Percentiles rank a stretch among this genome's conserved stretches.
phyloP scores from a whole-genome alignment of 2,113 vertebrate genomes.

The Pluvianellus socialis region DNA sequence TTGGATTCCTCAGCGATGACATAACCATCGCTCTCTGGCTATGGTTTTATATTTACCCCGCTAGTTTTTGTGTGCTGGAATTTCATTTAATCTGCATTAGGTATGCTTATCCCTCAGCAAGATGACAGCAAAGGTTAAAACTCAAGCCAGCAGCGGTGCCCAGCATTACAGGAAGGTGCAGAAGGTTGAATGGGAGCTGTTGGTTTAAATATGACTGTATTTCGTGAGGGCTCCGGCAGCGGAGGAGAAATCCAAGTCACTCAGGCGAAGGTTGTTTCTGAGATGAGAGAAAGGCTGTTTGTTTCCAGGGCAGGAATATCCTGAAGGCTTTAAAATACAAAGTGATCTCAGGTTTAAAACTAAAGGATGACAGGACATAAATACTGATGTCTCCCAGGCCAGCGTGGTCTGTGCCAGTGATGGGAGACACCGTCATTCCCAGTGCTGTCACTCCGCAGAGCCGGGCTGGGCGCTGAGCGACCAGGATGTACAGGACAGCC shows the following conservation, averaged over 20 bases:
- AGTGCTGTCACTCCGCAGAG: background rate
- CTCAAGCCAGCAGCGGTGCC: background rate
- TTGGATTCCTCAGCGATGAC: slow-evolving; percentile 50
- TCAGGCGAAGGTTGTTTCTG: background rate
- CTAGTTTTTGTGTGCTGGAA: slow-evolving; percentile 18
- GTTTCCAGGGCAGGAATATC: background rate
- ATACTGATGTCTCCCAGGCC: background rate
- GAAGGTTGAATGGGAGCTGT: background rate
- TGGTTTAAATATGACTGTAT: background rate
- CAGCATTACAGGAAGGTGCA: background rate
- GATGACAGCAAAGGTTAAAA: background rate
- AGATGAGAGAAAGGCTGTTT: background rate
- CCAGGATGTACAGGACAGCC: background rate
- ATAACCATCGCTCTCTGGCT: slow-evolving; percentile 1
- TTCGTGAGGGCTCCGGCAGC: background rate
- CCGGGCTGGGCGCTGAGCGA: background rate
- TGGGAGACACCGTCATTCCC: background rate
- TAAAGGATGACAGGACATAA: background rate
- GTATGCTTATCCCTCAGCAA: slow-evolving; percentile 40
- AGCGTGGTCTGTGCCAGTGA: too few relatives aligned
- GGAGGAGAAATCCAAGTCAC: background rate
- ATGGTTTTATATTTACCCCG: slow-evolving; percentile 24
- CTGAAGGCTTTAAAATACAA: background rate
- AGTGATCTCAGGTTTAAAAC: background rate
- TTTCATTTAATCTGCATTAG: slow-evolving; percentile 68